Base-by-base conservation (phyloP, 2,113 vertebrate species). In the Corythaixoides concolor region DNA sequence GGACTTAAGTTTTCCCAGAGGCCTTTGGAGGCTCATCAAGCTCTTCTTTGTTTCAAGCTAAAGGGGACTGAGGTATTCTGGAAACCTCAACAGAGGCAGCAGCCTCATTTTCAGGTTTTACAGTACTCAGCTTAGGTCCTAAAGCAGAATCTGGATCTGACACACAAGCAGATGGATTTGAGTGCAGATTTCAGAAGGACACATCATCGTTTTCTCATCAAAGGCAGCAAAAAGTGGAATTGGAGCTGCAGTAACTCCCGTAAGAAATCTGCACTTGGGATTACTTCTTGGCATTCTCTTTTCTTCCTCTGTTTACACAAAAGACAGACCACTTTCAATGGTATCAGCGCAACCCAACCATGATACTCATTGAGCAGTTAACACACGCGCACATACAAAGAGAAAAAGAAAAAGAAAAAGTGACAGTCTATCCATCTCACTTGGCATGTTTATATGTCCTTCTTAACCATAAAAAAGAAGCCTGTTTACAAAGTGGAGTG, bases 401-500 rank as follows among this genome's bases (percentile, higher is more conserved):
- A 66, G 86, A 94, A 92, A 59, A 95, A 95, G 55, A 77, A 89
- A 94, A 83, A 91, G 92, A 95, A 87, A 93, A 96, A 96, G 80
- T 75, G 94, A 77, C 97, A 93, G 93, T 83, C 97, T 87, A 96
- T 98, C 98, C 93, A 85, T 97, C 98, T 98, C 95, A 83, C 96
- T 96, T 93, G 90, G 96, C 97, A 95, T 97, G 98, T 98, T 98
- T 98, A 98, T 95, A 94, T 95, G 97, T 97, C 88, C 97, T 97
- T 87, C 87, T 94, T 95, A 97, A 93, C 95, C 75, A 95, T 93
- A 98, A 98, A 97, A 96, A 96, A 96, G 89, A 85, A 91, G 87
- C 66, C 92, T 97, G 97, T 98, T 98, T 98, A 98, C 97, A 96
- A 96, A 97, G 96, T 53, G 8, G 97, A 97, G 97, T 98, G 98